These are phyloP conservation scores for Penaeus chinensis DNA, from an alignment of 1,140 invertebrate species.

Conservation along the genomic window DNA sequence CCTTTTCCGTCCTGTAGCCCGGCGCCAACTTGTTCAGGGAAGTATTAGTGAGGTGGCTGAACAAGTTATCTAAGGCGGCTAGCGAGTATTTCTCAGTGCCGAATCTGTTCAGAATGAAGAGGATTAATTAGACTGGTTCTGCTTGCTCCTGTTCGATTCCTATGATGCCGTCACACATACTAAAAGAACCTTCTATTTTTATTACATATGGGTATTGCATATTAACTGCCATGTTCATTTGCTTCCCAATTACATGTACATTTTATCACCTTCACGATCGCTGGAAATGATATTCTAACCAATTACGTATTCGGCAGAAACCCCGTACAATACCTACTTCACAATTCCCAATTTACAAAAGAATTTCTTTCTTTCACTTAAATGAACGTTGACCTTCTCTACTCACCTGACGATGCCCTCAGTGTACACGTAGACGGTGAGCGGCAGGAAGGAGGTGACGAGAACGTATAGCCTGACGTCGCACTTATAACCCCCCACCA, in stretches of 20 bases:
- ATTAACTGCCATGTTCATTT: too few relatives aligned
- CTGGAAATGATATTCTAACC: background rate
- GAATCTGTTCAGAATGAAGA: slow-evolving; percentile 65
- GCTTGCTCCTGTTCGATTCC: background rate
- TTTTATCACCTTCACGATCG: background rate
- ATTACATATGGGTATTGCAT: too few relatives aligned
- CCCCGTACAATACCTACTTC: background rate
- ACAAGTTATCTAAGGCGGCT: slow-evolving; percentile 84
- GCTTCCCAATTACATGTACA: background rate
- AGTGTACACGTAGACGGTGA: slow-evolving; percentile 85
- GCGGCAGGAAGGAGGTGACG: slow-evolving; percentile 83
- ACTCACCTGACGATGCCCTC: slow-evolving; percentile 82
- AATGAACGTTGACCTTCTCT: background rate
- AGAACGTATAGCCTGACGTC: slow-evolving; percentile 87
- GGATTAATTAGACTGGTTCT: background rate
- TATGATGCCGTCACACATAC: too few relatives aligned
- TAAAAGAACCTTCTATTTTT: too few relatives aligned
- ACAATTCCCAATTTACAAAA: background rate
- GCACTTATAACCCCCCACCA: slow-evolving; percentile 86
- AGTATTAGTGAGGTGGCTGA: slow-evolving; percentile 90
- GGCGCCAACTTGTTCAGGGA: slow-evolving; percentile 85
- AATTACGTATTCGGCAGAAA: too few relatives aligned
- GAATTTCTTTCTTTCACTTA: background rate
- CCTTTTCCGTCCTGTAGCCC: slow-evolving; percentile 82
- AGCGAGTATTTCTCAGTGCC: slow-evolving; percentile 88